phyloP scores from a whole-genome alignment of 1,140 invertebrate genomes.

The Pararge aegeria region DNA sequence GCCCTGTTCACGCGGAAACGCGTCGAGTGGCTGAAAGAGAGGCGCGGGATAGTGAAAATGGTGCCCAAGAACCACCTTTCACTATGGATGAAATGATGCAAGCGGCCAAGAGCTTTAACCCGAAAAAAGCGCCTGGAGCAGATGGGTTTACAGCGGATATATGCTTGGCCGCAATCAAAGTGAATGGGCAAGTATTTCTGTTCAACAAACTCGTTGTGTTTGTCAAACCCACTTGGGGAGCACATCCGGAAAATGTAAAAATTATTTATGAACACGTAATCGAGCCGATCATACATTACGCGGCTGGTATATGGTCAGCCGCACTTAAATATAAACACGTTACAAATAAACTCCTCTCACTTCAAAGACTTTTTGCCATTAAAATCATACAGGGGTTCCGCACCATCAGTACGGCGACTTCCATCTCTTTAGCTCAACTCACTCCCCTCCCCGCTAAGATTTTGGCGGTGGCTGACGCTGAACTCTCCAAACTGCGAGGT shows the following conservation, averaged over 20 bases:
- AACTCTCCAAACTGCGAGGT: not conserved
- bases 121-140: too few species aligned
- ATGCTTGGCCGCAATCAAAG: too few species aligned
- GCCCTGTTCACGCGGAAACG: too few species aligned
- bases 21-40: too few species aligned
- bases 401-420: not conserved
- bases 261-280: slow-evolving; percentile 27
- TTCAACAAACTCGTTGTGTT: slow-evolving; percentile 14
- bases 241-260: slow-evolving; percentile 22
- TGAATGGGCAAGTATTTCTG: not conserved
- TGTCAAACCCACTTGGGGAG: slow-evolving; percentile 27
- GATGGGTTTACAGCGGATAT: too few species aligned
- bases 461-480: not conserved
- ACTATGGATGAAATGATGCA: too few species aligned
- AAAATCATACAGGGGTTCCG: not conserved
- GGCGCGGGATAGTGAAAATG: too few species aligned
- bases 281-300: slow-evolving; percentile 30
- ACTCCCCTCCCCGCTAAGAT: not conserved
- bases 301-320: slow-evolving; percentile 20
- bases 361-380: slow-evolving; percentile 3
- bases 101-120: too few species aligned
- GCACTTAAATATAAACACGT: not conserved
- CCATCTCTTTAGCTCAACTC: not conserved
- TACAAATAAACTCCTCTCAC: not conserved
- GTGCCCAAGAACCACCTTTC: too few species aligned